A percentile compares a stretch with the other conserved stretches of the same genome.
Evolutionary conservation across 2,797 vertebrate species (phyloP).

Genomic region (Anguilla marmorata): DNA sequence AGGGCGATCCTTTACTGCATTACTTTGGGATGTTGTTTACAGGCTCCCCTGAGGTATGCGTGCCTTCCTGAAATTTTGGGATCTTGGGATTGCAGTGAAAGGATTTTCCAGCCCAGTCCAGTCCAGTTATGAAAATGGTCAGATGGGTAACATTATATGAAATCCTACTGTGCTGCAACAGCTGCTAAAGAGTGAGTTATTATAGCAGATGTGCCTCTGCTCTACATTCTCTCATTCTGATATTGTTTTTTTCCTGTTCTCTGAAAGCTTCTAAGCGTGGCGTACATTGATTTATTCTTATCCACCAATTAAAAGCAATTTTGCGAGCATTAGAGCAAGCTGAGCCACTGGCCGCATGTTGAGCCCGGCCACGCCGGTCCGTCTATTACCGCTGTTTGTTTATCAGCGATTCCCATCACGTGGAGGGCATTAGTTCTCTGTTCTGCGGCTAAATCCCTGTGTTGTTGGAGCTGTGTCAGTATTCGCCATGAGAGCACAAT

Average conservation of each 20-base stretch:
- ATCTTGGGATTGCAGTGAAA: not conserved
- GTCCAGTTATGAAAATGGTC: not conserved
- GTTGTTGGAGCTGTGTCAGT: conserved; percentile 66
- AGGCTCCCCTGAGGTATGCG: not conserved
- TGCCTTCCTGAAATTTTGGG: not conserved
- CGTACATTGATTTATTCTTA: conserved; percentile 66
- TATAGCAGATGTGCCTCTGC: conserved; percentile 33
- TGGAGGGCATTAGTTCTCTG: conserved; percentile 57
- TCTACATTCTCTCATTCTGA: conserved; percentile 24
- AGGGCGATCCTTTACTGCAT: not conserved
- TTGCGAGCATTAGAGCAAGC: conserved; percentile 62
- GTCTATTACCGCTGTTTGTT: conserved; percentile 55
- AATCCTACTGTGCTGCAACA: not conserved
- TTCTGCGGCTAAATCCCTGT: conserved; percentile 63
- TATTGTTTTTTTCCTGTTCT: conserved; percentile 25
- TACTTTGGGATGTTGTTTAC: not conserved
- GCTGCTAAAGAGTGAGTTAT: not conserved
- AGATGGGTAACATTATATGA: not conserved
- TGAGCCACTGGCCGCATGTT: conserved; percentile 46
- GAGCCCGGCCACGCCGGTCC: conserved; percentile 48
- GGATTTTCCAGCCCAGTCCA: not conserved
- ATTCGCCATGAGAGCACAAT: conserved; percentile 57
- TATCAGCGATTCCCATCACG: conserved; percentile 33
- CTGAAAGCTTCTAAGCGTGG: conserved; percentile 52
- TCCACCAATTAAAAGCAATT: conserved; percentile 71